phyloP scores from a whole-genome alignment of 1,140 invertebrate genomes.

The Diprion similis region DNA sequence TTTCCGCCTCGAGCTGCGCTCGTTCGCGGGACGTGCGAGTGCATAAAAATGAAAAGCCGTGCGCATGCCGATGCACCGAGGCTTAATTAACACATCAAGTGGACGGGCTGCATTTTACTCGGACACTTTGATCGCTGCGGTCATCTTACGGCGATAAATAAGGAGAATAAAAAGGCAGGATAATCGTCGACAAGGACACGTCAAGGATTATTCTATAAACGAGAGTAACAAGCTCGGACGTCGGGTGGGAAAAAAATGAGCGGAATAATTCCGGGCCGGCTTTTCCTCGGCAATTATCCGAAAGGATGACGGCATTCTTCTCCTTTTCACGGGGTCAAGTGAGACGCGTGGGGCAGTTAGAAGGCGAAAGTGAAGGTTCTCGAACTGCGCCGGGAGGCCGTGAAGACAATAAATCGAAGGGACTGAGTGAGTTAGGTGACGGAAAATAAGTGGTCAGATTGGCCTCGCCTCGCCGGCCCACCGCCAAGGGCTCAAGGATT shows the following conservation, averaged over 20 bases:
- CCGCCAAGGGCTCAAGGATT: background rate
- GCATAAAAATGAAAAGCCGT: background rate
- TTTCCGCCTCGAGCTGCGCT: background rate
- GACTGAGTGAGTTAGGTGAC: constrained; percentile 20
- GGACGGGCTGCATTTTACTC: background rate
- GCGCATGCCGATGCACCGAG: background rate
- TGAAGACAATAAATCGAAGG: constrained; percentile 19
- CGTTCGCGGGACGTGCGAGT: background rate
- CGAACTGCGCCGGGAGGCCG: background rate
- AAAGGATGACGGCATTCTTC: too few species aligned
- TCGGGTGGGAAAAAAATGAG: too few species aligned
- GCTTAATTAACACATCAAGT: background rate
- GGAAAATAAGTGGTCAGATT: constrained; percentile 26
- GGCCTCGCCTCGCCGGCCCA: background rate
- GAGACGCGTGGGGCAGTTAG: constrained; percentile 41
- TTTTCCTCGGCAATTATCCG: too few species aligned
- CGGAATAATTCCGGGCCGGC: too few species aligned
- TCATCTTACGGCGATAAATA: background rate
- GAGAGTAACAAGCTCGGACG: too few species aligned
- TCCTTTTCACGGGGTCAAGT: background rate
- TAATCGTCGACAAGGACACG: too few species aligned
- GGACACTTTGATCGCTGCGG: background rate
- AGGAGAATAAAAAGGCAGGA: background rate
- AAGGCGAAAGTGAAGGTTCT: constrained; percentile 27
- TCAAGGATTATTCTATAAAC: too few species aligned